Evolutionary conservation across 2,888 invertebrate species (phyloP), one percentile per base, ranked within the genome.

Genomic region (Drosophila rubida): DNA sequence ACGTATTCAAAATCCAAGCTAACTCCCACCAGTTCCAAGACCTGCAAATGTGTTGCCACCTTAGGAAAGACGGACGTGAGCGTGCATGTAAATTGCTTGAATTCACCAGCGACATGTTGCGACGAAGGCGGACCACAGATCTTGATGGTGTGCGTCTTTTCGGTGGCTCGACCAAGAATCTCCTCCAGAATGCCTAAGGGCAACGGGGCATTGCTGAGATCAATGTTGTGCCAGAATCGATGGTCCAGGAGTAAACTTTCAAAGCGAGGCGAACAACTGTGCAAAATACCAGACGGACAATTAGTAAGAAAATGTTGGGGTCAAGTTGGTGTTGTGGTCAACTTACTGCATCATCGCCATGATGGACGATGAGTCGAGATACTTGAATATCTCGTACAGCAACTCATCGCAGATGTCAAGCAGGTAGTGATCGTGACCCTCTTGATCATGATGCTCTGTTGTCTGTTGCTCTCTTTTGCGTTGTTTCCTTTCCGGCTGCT

Each of bases 1-100:
- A 91, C 91, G 62, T 86, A 83, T 55, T 88, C 80, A 60, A 92
- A 91, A 68, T 92, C 90, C 19, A 92, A 74, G 22, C 89, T 92
- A n/a, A 91, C 88, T 2, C 90, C 89, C 57, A 90, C 84, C 22
- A 92, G 27, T 59, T 90, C 91, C 16, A 92, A 61, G 0, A 87
- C 80, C 27, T 75, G 73, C 0, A 92, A 67, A 7, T 85, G 70
- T 60, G 80, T 85, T 39, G 90, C 89, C 16, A 88, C 83, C 8
- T 81, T 76, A 2, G 87, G 74, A 16, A 92, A 87, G 1, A 89
- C 80, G 0, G 76, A 69, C 2, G 87, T 76, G 4, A 92, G 72
- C 1, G 88, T 87, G 70, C 80, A 76, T 9, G 88, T 91, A 19
- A 91, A 87, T 60, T 79, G 85, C 53, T 74, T 81, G 60, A 87